Evolutionary conservation across 1,140 invertebrate genomes (phyloP).

Genomic region (Aphis gossypii): DNA sequence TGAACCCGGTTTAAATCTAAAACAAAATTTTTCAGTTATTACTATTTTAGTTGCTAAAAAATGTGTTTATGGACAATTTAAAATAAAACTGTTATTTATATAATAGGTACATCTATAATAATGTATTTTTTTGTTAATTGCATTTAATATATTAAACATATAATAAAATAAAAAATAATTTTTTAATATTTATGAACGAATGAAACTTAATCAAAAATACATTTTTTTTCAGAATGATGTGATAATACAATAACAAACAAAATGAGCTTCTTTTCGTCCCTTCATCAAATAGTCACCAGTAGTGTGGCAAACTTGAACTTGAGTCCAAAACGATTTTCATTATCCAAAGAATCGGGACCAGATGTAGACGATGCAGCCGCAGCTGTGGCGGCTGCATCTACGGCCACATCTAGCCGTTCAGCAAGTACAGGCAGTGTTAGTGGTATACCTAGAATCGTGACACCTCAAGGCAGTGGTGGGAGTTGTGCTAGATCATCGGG

Average conservation of each 20-base stretch:
- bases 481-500: conserved; percentile 65
- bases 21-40: neutral
- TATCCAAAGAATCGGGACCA: conserved; percentile 71
- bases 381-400: conserved; percentile 63
- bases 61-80: neutral
- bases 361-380: conserved; percentile 62
- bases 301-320: conserved; percentile 79
- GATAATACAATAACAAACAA: neutral
- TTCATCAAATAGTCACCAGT: conserved; percentile 80
- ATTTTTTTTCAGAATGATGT: neutral
- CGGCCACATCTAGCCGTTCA: conserved; percentile 59
- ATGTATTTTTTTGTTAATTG: neutral
- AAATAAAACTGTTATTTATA: neutral
- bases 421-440: conserved; percentile 59
- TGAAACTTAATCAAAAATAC: neutral
- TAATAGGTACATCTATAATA: neutral
- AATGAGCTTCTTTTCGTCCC: conserved; percentile 84
- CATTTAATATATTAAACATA: neutral
- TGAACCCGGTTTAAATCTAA: neutral
- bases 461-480: conserved; percentile 68
- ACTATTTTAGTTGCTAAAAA: neutral
- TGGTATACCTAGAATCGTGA: conserved; percentile 67
- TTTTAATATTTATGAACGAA: neutral
- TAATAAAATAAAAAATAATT: neutral
- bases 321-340: conserved; percentile 78